These are phyloP conservation scores for Drosophila pallidifrons DNA, from an alignment of 1,140 invertebrate species.

Conservation along the genomic window DNA sequence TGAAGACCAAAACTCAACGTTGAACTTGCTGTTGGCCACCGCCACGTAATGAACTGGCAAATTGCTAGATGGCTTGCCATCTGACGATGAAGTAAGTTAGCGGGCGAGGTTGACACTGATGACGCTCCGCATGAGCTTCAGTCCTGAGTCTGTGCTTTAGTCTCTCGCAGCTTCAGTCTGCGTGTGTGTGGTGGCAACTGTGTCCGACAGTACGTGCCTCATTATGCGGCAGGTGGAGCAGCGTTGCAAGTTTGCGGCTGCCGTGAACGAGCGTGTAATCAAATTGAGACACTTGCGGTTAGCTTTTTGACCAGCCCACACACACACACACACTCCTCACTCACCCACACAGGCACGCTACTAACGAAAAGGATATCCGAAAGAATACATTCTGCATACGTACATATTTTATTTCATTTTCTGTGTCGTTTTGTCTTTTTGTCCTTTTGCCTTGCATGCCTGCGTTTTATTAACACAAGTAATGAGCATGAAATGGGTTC, in stretches of 20 bases:
- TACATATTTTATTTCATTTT: conserved; percentile 1
- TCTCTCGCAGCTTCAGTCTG: no score
- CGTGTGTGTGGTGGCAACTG: conserved; percentile 7
- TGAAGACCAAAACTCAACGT: conserved; percentile 17
- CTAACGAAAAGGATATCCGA: not conserved
- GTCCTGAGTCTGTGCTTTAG: no score
- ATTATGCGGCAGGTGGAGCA: conserved; percentile 51
- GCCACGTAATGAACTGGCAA: conserved; percentile 55
- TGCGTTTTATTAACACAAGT: conserved; percentile 47
- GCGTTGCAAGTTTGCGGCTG: conserved; percentile 51
- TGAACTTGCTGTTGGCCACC: not conserved
- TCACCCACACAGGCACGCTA: conserved; percentile 4
- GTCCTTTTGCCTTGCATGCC: not conserved
- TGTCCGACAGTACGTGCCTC: conserved; percentile 36
- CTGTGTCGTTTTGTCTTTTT: no score
- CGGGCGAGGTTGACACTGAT: not conserved
- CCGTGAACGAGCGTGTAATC: conserved; percentile 73
- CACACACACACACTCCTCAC: not conserved
- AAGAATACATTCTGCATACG: not conserved
- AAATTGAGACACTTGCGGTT: conserved; percentile 74
- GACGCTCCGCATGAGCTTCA: no score
- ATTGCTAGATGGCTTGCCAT: not conserved
- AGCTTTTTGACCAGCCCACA: conserved; percentile 39
- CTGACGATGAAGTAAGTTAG: not conserved
- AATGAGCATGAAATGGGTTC: conserved; percentile 56